Base-by-base conservation (phyloP, 2,888 invertebrate genomes). In the Sinhomidia bicolor region DNA sequence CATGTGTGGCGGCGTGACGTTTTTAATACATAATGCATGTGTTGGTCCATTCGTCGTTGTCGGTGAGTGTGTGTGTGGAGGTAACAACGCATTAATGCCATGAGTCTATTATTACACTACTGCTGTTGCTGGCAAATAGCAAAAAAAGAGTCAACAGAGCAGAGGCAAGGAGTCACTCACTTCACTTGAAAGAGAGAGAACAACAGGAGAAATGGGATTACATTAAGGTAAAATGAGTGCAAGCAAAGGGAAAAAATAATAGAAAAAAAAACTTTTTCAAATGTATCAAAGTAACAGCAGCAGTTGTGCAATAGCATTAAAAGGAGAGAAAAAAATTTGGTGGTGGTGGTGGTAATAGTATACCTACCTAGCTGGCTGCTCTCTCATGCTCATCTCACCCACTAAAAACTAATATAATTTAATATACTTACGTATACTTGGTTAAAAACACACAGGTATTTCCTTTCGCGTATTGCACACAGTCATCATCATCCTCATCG, bases 1-100 rank as follows among this genome's bases (percentile, higher is more conserved):
- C 86, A 86, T 86, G 80, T 87, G 86, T 87, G 44, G 47, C 86
- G 44, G 47, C 86, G 32, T 80, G 71, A 44, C 51, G 74, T 74
- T 80, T 87, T 74, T 80, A 74, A 86, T 86, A 78, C 86, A 86
- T 88, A 76, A 88, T 88, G 87, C 82, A 88, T 86, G 83, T 80
- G 80, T 36, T 20, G 57, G 78, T 57, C 51, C 26, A 1, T 36
- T 12, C 20, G 23, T 26, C 26, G 60, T n/a, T n/a, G n/a, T n/a
- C n/a, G n/a, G n/a, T n/a, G n/a, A n/a, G 41, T 71, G 51, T 78
- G 65, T 65, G 32, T 76, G 9, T 62, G 32, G 60, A 80, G 79
- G 79, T 60, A 80, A 80, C 79, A 80, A 60, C 65, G 54, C 71
- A 71, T 68, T 68, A 82, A 82, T 68, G 41, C 68, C 82, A 54